These are phyloP conservation scores for Acanthurus lineatus DNA, from an alignment of 2,797 vertebrate species.

Conservation along the genomic window DNA sequence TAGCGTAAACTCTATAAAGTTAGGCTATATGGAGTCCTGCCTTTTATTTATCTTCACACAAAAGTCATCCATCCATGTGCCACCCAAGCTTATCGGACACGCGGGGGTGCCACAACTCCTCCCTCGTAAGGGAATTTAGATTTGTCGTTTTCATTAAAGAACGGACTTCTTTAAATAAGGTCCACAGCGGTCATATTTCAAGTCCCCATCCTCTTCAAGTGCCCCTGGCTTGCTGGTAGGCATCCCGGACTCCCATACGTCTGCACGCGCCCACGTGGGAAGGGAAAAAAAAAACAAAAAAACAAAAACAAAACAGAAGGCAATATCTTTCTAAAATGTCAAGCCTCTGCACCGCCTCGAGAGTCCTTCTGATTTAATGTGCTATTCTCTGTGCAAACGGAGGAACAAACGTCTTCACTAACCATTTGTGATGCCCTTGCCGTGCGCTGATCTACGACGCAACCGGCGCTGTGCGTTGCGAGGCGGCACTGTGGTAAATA, in stretches of 20 bases:
- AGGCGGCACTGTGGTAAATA: conserved; percentile 48
- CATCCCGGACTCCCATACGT: conserved; percentile 59
- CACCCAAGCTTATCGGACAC: conserved; percentile 7
- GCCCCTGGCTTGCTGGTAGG: conserved; percentile 35
- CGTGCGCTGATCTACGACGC: conserved; percentile 56
- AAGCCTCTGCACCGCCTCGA: conserved; percentile 28
- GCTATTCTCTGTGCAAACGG: conserved; percentile 6
- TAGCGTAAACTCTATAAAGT: conserved; percentile 59
- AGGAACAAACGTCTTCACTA: conserved; percentile 9
- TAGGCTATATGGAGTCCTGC: conserved; percentile 24
- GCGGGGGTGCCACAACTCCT: conserved; percentile 48
- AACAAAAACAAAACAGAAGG: background rate
- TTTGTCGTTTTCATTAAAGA: conserved; percentile 18
- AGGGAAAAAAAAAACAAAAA: background rate
- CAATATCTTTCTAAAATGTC: conserved; percentile 46
- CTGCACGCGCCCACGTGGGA: conserved; percentile 50
- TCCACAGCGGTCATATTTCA: conserved; percentile 35
- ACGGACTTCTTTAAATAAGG: conserved; percentile 9
- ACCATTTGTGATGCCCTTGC: conserved; percentile 39
- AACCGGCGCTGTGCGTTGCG: conserved; percentile 46
- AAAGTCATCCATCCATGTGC: conserved; percentile 59
- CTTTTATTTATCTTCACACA: conserved; percentile 19
- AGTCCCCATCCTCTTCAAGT: conserved; percentile 46
- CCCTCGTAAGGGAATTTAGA: conserved; percentile 1
- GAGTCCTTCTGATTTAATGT: conserved; percentile 33